Base-by-base conservation (phyloP, 2,888 invertebrate species). In the Drosophila algonquin region DNA sequence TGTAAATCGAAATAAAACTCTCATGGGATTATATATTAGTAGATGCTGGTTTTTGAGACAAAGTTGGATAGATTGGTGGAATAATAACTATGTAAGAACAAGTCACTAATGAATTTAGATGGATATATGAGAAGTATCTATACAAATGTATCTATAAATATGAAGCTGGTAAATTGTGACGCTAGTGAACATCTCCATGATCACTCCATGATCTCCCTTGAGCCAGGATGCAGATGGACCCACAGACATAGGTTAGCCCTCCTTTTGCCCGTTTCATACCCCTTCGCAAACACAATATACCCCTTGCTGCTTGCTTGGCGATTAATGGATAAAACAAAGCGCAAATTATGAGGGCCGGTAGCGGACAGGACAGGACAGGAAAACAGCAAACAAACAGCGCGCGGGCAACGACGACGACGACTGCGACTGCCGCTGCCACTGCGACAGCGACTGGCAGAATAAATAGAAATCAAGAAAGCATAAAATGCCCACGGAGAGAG, bases 261-360 rank as follows among this genome's bases (percentile, higher is more conserved):
- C 7, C 14, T 6, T 40, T 14, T 5, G 35, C 35, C 12, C 12
- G 35, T 40, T 40, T 14, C 40, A 40, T 40, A 2, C 7, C 14
- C 40, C n/a, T n/a, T n/a, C 40, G 2, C n/a, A n/a, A 7, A n/a
- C 6, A 40, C 14, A 40, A n/a, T 7, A 40, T 6, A 40, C 40
- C 40, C 40, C 2, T 40, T 14, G 24, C 2, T n/a, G 14, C 40
- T 7, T 7, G 14, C 40, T 7, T 40, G 1, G 7, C n/a, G 40
- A 40, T 40, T 40, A 40, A 40, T 40, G n/a, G 40, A 2, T n/a
- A 79, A 81, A 80, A 86, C 83, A 86, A 73, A 80, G 80, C 81
- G 85, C 71, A 80, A 87, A 87, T 83, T 83, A 83, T 87, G 86
- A 87, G 82, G 85, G 74, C 74, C 64, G 57, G 32, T 57, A 57